Percentiles rank a stretch among this genome's conserved stretches.
Conservation (phyloP, 2,888 invertebrate species). For the Abscondita cerata region DNA sequence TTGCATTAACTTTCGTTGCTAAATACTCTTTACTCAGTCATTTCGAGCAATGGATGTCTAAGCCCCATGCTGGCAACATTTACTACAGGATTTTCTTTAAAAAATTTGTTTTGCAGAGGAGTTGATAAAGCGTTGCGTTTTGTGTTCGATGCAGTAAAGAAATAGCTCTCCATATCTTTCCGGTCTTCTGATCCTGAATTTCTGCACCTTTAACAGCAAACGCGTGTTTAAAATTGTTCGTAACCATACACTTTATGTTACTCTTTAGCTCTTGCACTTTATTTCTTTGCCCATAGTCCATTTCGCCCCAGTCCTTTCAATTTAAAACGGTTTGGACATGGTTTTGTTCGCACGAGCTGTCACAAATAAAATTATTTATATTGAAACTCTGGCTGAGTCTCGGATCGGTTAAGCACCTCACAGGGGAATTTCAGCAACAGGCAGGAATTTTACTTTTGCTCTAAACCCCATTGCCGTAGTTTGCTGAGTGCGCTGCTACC, state of each 20-base stretch:
- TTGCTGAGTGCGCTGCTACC: neutral
- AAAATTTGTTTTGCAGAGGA: slow-evolving; percentile 12
- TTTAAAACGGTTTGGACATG: slow-evolving; percentile 5
- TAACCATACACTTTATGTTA: neutral
- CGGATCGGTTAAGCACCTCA: slow-evolving; percentile 11
- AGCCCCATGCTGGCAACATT: neutral
- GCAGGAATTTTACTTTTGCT: slow-evolving; percentile 1
- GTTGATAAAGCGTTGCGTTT: slow-evolving; percentile 2
- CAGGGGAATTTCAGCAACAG: slow-evolving; percentile 1
- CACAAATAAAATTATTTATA: neutral
- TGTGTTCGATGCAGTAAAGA: slow-evolving; percentile 5
- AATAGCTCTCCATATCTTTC: slow-evolving; percentile 10
- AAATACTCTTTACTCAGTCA: neutral
- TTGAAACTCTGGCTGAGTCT: neutral
- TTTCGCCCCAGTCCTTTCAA: neutral
- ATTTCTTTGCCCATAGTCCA: neutral
- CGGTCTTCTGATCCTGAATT: neutral
- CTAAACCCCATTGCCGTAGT: slow-evolving; percentile 11
- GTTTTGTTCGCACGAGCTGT: neutral
- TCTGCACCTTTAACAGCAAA: slow-evolving; percentile 11
- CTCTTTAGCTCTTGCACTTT: neutral
- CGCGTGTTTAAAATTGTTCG: neutral
- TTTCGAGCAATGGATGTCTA: slow-evolving; percentile 4
- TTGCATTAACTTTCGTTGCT: neutral
- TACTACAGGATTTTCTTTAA: slow-evolving; percentile 15